These are phyloP conservation scores for Aplochiton taeniatus DNA, from an alignment of 2,797 vertebrate species.

Conservation along the genomic window DNA sequence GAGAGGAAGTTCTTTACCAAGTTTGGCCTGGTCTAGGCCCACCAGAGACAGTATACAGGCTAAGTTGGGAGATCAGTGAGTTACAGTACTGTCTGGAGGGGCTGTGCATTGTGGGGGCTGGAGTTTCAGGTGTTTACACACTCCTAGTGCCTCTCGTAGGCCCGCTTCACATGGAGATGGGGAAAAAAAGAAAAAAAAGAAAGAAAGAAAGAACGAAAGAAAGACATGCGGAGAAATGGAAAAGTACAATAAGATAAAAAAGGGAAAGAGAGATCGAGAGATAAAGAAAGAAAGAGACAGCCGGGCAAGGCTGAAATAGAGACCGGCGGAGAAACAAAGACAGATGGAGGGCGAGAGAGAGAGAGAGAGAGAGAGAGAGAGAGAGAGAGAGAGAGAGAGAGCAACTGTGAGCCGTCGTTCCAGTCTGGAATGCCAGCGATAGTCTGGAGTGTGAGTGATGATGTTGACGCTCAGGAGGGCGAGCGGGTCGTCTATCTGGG, in stretches of 20 bases:
- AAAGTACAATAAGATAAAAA: no score
- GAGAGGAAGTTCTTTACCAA: neutral
- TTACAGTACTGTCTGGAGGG: neutral
- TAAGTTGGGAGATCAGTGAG: neutral
- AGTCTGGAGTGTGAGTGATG: neutral
- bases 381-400: slow-evolving; percentile 6
- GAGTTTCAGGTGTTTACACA: no score
- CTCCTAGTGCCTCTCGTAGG: no score
- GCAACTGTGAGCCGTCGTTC: neutral
- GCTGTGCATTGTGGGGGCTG: no score
- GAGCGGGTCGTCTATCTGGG: neutral
- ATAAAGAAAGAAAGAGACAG: neutral
- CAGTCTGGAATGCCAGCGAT: neutral
- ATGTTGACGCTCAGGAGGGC: neutral
- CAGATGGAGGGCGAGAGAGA: neutral
- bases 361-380: neutral
- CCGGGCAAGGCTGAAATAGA: neutral
- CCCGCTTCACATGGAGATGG: no score
- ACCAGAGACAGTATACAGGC: neutral
- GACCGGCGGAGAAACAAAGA: neutral
- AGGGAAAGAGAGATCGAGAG: neutral
- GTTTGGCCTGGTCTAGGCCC: slow-evolving; percentile 4
- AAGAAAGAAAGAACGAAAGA: no score
- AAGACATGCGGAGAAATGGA: no score
- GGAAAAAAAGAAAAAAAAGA: no score